phyloP scores from a whole-genome alignment of 1,140 invertebrate genomes.

The Caenorhabditis elegans region WBcel235 BX284604.4:3171001-3171500 shows the following conservation, averaged over 20 bases:
- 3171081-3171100: no score
- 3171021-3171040: no score
- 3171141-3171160: no score
- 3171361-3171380: not conserved
- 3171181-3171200: not conserved
- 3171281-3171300: not conserved
- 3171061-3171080: not conserved
- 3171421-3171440: not conserved
- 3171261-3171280: no score
- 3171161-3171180: not conserved
- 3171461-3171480: not conserved
- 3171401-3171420: no score
- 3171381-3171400: not conserved
- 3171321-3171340: not conserved
- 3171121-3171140: no score
- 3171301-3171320: not conserved
- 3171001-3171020: no score
- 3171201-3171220: not conserved
- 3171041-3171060: no score
- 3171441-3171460: not conserved
- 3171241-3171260: not conserved
- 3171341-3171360: not conserved
- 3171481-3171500: not conserved
- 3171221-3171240: not conserved
- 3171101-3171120: no score